phyloP scores from a whole-genome alignment of 2,113 vertebrate species.

The Ursus arctos region DNA sequence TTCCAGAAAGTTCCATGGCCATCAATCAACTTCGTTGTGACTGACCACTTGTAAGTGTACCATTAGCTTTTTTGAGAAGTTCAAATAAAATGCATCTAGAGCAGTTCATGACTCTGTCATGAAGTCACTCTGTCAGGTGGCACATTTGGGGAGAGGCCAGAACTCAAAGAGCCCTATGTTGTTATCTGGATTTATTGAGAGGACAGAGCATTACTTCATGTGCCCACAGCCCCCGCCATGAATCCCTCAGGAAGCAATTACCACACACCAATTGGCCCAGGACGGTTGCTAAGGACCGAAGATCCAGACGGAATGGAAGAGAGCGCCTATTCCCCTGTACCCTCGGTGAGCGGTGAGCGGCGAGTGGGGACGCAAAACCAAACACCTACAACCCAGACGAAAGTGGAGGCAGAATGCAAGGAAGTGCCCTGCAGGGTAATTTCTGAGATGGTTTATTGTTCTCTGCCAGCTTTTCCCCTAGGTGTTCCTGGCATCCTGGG shows the following conservation, averaged over 20 bases:
- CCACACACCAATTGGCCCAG: neutral
- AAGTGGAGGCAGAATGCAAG: fast-evolving
- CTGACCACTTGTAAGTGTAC: neutral
- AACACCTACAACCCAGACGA: neutral
- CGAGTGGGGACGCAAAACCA: neutral
- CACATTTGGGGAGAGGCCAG: neutral
- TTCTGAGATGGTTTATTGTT: neutral
- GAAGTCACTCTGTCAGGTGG: neutral
- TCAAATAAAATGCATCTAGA: neutral
- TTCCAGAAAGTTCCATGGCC: neutral
- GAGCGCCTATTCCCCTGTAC: neutral
- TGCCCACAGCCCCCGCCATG: neutral
- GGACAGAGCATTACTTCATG: neutral
- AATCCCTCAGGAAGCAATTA: neutral
- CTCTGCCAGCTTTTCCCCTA: neutral
- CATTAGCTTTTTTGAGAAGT: neutral
- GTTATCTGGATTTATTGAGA: neutral
- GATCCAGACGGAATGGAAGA: neutral
- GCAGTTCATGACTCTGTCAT: neutral
- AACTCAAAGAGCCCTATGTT: neutral
- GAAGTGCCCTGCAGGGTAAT: neutral
- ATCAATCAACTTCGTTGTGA: neutral
- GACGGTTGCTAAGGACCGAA: neutral
- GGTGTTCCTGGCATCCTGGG: conserved; percentile 40
- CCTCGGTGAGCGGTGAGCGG: neutral